Evolutionary conservation across 2,888 invertebrate genomes (phyloP).

Genomic region (Euphydryas editha): DNA sequence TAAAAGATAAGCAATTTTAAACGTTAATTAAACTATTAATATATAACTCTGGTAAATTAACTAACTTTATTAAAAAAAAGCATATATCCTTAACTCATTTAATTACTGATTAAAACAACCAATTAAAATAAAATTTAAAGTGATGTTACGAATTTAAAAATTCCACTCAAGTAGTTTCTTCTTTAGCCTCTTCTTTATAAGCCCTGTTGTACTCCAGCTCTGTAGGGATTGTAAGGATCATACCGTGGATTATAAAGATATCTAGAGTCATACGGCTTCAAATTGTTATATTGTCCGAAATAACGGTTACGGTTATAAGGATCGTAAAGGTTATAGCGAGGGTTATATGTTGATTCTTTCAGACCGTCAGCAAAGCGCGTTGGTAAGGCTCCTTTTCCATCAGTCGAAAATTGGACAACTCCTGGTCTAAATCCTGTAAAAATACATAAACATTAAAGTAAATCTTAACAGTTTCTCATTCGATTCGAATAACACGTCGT

Average conservation of each 20-base stretch:
- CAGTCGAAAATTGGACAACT: slow-evolving; percentile 86
- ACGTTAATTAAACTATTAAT: too few species aligned
- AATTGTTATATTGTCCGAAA: slow-evolving; percentile 53
- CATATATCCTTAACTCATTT: background rate
- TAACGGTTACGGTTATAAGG: slow-evolving; percentile 46
- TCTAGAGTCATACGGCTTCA: slow-evolving; percentile 52
- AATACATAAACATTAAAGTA: background rate
- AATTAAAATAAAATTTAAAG: background rate
- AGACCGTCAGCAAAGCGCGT: slow-evolving; percentile 29
- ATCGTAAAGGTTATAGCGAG: slow-evolving; percentile 57
- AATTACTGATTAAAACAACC: background rate
- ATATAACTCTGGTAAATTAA: background rate
- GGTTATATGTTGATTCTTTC: slow-evolving; percentile 40
- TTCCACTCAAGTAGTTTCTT: slow-evolving; percentile 36
- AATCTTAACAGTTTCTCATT: background rate
- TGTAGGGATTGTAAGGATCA: slow-evolving; percentile 44
- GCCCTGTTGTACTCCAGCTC: slow-evolving; percentile 43
- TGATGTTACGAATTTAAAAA: background rate
- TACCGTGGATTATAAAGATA: slow-evolving; percentile 49
- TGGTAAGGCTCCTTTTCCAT: slow-evolving; percentile 78
- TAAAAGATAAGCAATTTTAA: background rate
- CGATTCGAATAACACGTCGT: too few species aligned
- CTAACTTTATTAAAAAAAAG: background rate
- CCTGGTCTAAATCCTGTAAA: slow-evolving; percentile 82
- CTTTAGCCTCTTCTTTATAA: slow-evolving; percentile 44